A percentile compares a stretch with the other conserved stretches of the same genome.
These are phyloP conservation scores for Dasypolia templi DNA, from an alignment of 2,888 invertebrate species.

Conservation along the genomic window DNA sequence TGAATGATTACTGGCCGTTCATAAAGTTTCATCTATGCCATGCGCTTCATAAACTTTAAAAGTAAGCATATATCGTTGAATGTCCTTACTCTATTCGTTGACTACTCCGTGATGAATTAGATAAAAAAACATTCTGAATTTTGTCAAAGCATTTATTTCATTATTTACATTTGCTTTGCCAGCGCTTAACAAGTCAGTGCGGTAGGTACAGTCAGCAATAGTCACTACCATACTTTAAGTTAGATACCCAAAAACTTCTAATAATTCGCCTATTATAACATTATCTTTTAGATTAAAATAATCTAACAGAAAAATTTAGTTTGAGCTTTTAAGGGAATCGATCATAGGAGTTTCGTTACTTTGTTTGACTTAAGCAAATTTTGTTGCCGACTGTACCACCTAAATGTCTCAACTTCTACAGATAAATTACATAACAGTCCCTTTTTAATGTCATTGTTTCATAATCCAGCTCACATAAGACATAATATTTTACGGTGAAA, in stretches of 20 bases:
- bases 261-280: background rate
- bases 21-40: background rate
- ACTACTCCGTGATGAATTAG: conserved; percentile 14
- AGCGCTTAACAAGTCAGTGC: conserved; percentile 28
- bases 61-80: background rate
- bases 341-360: background rate
- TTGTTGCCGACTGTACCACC: conserved; percentile 14
- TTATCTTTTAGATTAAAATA: background rate
- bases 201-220: conserved; percentile 27
- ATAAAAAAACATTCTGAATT: conserved; percentile 30
- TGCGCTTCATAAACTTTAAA: background rate
- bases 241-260: background rate
- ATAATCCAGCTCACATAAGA: conserved; percentile 50
- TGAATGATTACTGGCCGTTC: conserved; percentile 3
- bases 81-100: background rate
- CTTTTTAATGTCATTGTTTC: conserved; percentile 59
- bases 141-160: conserved; percentile 56
- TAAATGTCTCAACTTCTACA: conserved; percentile 31
- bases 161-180: conserved; percentile 58
- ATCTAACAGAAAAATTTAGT: conserved; percentile 5
- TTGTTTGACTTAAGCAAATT: background rate
- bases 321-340: conserved; percentile 1
- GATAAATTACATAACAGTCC: conserved; percentile 60
- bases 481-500: conserved; percentile 49
- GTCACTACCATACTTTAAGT: background rate